Conservation (phyloP, 2,888 invertebrate genomes). For the Sylvicola cinctus region DNA sequence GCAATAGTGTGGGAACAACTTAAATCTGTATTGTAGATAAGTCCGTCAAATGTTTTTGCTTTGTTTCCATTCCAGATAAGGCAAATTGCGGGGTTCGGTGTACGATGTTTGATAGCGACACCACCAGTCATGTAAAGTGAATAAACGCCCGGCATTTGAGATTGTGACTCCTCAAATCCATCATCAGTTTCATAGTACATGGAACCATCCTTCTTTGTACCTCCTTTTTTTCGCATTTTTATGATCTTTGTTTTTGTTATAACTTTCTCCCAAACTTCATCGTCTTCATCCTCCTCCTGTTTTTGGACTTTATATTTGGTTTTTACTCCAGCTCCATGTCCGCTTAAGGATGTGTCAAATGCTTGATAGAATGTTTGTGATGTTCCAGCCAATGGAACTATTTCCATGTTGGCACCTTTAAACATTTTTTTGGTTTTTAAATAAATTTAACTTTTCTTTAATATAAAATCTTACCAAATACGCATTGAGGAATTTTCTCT, state of each 20-base stretch:
- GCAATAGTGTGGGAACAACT: slow-evolving; percentile 55
- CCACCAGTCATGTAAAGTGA: slow-evolving; percentile 16
- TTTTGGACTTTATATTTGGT: slow-evolving; percentile 1
- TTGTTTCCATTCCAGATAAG: slow-evolving; percentile 64
- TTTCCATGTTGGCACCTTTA: slow-evolving; percentile 12
- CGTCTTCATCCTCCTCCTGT: slow-evolving; percentile 3
- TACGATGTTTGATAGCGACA: slow-evolving; percentile 10
- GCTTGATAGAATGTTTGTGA: slow-evolving; percentile 7
- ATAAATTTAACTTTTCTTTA: not conserved
- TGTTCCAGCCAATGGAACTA: slow-evolving; percentile 11
- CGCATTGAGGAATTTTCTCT: slow-evolving; percentile 49
- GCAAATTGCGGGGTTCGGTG: slow-evolving; percentile 46
- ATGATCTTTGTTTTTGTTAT: slow-evolving; percentile 3
- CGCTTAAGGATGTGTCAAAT: slow-evolving; percentile 2
- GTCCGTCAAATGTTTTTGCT: slow-evolving; percentile 70
- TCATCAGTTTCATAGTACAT: not conserved
- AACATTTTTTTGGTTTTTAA: slow-evolving; percentile 7
- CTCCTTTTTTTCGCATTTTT: slow-evolving; percentile 2
- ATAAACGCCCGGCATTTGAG: slow-evolving; percentile 10
- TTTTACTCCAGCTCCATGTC: not conserved
- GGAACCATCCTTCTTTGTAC: slow-evolving; percentile 1
- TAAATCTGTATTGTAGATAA: slow-evolving; percentile 42
- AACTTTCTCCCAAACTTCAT: slow-evolving; percentile 4
- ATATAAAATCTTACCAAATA: slow-evolving; percentile 29
- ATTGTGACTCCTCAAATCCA: slow-evolving; percentile 1